A percentile compares a stretch with the other conserved stretches of the same genome.
Conservation (phyloP, 2,797 vertebrate species). For the Hyperoplus immaculatus region DNA sequence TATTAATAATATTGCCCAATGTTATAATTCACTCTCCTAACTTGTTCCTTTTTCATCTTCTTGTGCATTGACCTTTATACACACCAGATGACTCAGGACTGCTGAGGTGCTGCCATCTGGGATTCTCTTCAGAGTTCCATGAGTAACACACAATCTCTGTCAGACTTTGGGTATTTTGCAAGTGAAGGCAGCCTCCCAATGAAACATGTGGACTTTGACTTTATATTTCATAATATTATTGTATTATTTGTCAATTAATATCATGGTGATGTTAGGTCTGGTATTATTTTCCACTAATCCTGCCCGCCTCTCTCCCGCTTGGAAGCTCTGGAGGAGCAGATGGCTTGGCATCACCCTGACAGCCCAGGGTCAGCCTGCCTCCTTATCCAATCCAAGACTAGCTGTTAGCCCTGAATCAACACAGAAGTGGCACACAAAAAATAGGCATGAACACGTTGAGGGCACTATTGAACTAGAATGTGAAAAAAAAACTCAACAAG, state of each 20-base stretch:
- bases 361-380: slow-evolving; percentile 75
- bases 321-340: slow-evolving; percentile 79
- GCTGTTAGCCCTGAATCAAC: slow-evolving; percentile 77
- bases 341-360: slow-evolving; percentile 82
- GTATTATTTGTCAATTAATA: slow-evolving; percentile 19
- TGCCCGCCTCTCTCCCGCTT: slow-evolving; percentile 61
- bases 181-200: slow-evolving; percentile 4
- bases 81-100: slow-evolving; percentile 55
- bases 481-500: slow-evolving; percentile 54
- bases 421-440: slow-evolving; percentile 76
- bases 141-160: slow-evolving; percentile 44
- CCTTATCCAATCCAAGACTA: slow-evolving; percentile 75
- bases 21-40: background rate
- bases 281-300: slow-evolving; percentile 32
- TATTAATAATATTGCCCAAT: background rate
- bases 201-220: background rate
- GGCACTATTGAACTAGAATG: slow-evolving; percentile 63
- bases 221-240: slow-evolving; percentile 8
- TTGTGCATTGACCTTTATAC: slow-evolving; percentile 56
- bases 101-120: slow-evolving; percentile 71
- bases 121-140: slow-evolving; percentile 57
- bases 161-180: slow-evolving; percentile 35
- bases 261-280: slow-evolving; percentile 37
- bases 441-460: slow-evolving; percentile 74
- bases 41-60: slow-evolving; percentile 7